Conservation (phyloP, 2,797 vertebrate species). For the Buphagus erythrorhynchus region DNA sequence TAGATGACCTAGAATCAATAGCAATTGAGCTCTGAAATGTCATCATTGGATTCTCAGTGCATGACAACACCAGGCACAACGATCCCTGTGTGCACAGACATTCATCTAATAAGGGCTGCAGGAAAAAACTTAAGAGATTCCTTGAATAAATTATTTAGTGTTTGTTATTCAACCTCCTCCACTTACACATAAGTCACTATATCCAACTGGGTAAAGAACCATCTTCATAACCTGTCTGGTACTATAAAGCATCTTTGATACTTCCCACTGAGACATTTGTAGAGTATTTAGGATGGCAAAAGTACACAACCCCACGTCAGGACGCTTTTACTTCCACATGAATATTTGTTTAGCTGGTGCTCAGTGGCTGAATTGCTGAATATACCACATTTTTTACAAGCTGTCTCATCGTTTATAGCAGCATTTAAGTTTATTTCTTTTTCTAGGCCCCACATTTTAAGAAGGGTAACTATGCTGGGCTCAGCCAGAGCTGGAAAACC, state of each 20-base stretch:
- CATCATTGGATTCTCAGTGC: not conserved
- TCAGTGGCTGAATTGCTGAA: not conserved
- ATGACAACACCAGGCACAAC: not conserved
- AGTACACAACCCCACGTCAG: not conserved
- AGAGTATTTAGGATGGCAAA: not conserved
- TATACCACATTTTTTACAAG: not conserved
- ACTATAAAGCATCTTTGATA: conserved; percentile 10
- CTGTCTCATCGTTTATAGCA: not conserved
- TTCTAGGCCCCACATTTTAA: not conserved
- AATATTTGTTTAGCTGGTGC: not conserved
- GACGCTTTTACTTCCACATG: not conserved
- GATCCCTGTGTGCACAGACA: not conserved
- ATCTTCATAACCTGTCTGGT: not conserved
- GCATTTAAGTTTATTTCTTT: not conserved
- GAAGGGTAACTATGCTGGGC: not conserved
- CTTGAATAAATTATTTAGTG: conserved; percentile 25
- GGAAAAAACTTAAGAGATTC: not conserved
- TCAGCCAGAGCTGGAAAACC: not conserved
- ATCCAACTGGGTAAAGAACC: conserved; percentile 1
- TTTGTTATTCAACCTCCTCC: not conserved
- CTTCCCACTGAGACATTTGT: conserved; percentile 1
- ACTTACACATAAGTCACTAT: not conserved
- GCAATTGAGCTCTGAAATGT: not conserved
- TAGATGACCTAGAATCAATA: not conserved
- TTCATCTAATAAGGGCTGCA: not conserved